Evolutionary conservation across 2,888 invertebrate species (phyloP).

Genomic region (Terebella lapidaria): DNA sequence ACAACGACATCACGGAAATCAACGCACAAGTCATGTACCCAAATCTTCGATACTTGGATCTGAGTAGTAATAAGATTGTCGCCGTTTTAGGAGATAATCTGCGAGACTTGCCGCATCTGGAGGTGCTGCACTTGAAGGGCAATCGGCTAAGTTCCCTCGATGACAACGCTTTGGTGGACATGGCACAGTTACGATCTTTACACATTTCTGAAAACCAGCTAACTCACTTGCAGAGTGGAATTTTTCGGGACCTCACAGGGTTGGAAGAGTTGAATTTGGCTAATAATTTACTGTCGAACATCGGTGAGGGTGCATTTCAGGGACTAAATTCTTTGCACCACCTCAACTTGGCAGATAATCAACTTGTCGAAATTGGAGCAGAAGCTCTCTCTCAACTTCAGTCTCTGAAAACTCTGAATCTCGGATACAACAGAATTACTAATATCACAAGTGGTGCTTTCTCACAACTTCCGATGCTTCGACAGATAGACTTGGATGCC

Average conservation of each 20-base stretch:
- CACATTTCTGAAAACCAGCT: slow-evolving; percentile 15
- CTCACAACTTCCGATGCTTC: background rate
- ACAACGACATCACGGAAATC: slow-evolving; percentile 12
- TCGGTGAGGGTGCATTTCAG: slow-evolving; percentile 7
- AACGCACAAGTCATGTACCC: slow-evolving; percentile 9
- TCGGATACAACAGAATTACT: slow-evolving; percentile 4
- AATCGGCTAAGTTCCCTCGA: slow-evolving; percentile 9
- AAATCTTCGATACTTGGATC: slow-evolving; percentile 14
- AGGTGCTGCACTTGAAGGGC: slow-evolving; percentile 8
- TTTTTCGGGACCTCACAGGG: slow-evolving; percentile 10
- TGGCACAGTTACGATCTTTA: slow-evolving; percentile 4
- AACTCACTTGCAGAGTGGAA: slow-evolving; percentile 1
- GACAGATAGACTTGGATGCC: slow-evolving; percentile 7
- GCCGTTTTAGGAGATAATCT: slow-evolving; percentile 10
- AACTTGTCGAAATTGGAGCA: background rate
- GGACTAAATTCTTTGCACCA: slow-evolving; percentile 5
- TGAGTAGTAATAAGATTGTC: slow-evolving; percentile 12
- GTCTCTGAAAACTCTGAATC: background rate
- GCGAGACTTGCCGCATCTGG: slow-evolving; percentile 6
- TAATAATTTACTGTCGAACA: slow-evolving; percentile 8
- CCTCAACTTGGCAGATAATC: slow-evolving; percentile 12
- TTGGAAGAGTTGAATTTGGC: slow-evolving; percentile 13
- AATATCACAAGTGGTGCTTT: slow-evolving; percentile 4
- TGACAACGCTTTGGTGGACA: slow-evolving; percentile 5
- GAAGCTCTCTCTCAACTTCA: background rate